Evolutionary conservation across 2,113 vertebrate genomes (phyloP).

Genomic region (Tylochromis polylepis): DNA sequence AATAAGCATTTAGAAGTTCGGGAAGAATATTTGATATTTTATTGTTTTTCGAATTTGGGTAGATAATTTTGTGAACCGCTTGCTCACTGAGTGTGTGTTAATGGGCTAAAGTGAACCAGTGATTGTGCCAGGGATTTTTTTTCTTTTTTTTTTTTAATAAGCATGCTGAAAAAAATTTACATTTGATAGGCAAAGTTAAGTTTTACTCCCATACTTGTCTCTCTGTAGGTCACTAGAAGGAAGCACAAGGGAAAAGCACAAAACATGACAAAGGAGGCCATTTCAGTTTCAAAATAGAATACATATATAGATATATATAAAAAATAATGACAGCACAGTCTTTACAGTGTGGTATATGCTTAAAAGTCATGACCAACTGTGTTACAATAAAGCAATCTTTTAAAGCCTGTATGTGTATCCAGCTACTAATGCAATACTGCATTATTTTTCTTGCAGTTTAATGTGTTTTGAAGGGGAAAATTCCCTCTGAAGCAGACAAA

Average conservation of each 20-base stretch:
- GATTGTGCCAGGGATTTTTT: conserved; percentile 79
- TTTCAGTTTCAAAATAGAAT: conserved; percentile 76
- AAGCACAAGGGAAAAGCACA: conserved; percentile 91
- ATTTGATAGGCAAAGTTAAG: conserved; percentile 99
- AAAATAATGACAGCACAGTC: conserved; percentile 20
- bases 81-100: conserved; percentile 94
- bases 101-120: conserved; percentile 93
- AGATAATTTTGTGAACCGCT: conserved; percentile 90
- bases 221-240: conserved; percentile 99
- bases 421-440: neutral
- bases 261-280: conserved; percentile 79
- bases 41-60: conserved; percentile 61
- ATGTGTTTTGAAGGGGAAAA: neutral
- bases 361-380: neutral
- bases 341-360: neutral
- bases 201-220: conserved; percentile 99
- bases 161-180: conserved; percentile 99
- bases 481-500: conserved; percentile 2
- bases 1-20: conserved; percentile 15
- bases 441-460: neutral
- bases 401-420: neutral
- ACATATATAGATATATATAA: neutral
- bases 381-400: neutral
- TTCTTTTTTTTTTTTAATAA: conserved; percentile 73
- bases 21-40: conserved; percentile 5